Conservation (phyloP, 2,888 invertebrate genomes). For the Drosophila vallismaia region DNA sequence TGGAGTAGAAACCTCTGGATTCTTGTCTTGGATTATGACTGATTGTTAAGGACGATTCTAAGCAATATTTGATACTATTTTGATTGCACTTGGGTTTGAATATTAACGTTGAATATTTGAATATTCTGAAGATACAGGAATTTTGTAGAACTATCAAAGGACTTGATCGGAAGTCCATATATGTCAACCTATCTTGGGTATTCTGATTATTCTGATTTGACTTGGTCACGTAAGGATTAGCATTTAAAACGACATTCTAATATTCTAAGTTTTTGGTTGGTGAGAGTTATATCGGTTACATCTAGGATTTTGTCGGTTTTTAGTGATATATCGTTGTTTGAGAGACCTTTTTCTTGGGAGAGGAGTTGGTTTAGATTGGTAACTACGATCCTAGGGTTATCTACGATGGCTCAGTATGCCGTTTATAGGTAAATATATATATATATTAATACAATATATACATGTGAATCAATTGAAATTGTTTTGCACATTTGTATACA, state of each 20-base stretch:
- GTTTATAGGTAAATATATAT: constrained; percentile 25
- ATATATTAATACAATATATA: constrained; percentile 50
- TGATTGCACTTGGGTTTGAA: neutral
- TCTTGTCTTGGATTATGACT: constrained; percentile 14
- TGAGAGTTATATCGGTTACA: constrained; percentile 38
- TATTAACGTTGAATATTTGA: too few relatives aligned
- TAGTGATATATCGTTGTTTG: constrained; percentile 73
- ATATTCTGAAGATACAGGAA: too few relatives aligned
- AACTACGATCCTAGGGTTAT: constrained; percentile 43
- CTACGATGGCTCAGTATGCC: constrained; percentile 13
- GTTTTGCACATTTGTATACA: constrained; percentile 38
- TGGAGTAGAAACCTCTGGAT: constrained; percentile 41
- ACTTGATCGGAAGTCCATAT: too few relatives aligned
- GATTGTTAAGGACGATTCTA: neutral
- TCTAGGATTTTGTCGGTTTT: constrained; percentile 47
- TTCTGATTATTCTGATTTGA: constrained; percentile 2
- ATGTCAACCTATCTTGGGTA: neutral
- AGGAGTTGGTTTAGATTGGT: constrained; percentile 57
- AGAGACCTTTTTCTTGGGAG: constrained; percentile 76
- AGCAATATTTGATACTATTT: neutral
- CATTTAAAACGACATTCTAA: constrained; percentile 20
- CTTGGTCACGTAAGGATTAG: constrained; percentile 8
- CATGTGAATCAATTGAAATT: constrained; percentile 37
- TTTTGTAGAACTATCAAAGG: neutral
- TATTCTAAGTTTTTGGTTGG: constrained; percentile 37